These are phyloP conservation scores for Bembecia ichneumoniformis DNA, from an alignment of 2,888 invertebrate genomes.

Conservation along the genomic window DNA sequence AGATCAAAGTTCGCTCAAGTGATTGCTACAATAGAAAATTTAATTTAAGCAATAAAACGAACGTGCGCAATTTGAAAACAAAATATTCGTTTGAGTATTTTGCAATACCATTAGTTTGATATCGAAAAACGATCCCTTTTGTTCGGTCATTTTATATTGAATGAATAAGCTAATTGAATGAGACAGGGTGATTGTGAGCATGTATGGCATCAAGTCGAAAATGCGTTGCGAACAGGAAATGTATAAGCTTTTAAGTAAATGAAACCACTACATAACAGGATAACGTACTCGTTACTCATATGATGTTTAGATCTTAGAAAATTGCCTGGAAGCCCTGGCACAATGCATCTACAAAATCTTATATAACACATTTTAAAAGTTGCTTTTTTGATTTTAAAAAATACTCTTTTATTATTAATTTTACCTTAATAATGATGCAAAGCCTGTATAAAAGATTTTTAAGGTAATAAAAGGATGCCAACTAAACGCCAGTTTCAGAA, in stretches of 20 bases:
- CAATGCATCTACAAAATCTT: too few species aligned
- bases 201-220: slow-evolving; percentile 24
- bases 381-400: too few species aligned
- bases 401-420: too few species aligned
- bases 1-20: too few species aligned
- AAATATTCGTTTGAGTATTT: not conserved
- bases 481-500: too few species aligned
- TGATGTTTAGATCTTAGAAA: slow-evolving; percentile 56
- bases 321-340: slow-evolving; percentile 55
- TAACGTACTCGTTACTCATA: slow-evolving; percentile 33
- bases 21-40: not conserved
- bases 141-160: not conserved
- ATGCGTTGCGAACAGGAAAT: slow-evolving; percentile 41
- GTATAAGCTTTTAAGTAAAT: slow-evolving; percentile 68
- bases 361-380: too few species aligned
- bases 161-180: not conserved
- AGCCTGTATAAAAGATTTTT: too few species aligned
- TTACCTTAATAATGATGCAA: too few species aligned
- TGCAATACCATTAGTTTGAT: not conserved
- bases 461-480: too few species aligned
- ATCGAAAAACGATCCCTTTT: not conserved
- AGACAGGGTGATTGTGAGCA: not conserved
- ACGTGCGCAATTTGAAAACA: not conserved
- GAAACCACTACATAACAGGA: slow-evolving; percentile 61
- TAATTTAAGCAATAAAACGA: not conserved